A percentile compares a stretch with the other conserved stretches of the same genome.
phyloP scores from a whole-genome alignment of 2,797 vertebrate genomes.

The Champsocephalus gunnari region DNA sequence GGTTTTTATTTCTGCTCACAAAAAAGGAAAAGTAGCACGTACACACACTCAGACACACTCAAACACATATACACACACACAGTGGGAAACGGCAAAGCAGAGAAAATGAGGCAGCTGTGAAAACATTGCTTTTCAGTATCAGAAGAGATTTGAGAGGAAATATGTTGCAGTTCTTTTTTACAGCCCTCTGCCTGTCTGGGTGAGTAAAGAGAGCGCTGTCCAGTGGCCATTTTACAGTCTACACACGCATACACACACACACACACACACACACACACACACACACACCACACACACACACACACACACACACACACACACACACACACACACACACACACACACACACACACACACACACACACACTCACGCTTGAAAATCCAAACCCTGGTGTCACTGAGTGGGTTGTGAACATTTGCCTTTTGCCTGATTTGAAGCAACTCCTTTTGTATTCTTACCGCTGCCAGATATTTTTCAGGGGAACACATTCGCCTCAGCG shows the following conservation, averaged over 20 bases:
- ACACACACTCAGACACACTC: neutral
- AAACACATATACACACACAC: conserved; percentile 8
- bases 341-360: conserved; percentile 37
- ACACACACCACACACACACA: conserved; percentile 33
- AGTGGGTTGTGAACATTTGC: conserved; percentile 59
- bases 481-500: conserved; percentile 38
- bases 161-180: conserved; percentile 65
- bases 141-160: conserved; percentile 74
- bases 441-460: conserved; percentile 34
- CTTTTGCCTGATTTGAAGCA: conserved; percentile 59
- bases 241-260: conserved; percentile 31
- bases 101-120: conserved; percentile 68
- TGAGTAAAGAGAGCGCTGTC: conserved; percentile 68
- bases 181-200: conserved; percentile 67
- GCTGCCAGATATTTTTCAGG: neutral
- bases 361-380: conserved; percentile 19
- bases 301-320: conserved; percentile 22
- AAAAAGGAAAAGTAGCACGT: conserved; percentile 20
- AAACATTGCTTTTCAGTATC: conserved; percentile 69
- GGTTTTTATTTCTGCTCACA: conserved; percentile 44
- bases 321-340: conserved; percentile 35
- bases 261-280: neutral
- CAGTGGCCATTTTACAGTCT: conserved; percentile 61
- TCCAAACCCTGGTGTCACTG: conserved; percentile 48
- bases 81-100: conserved; percentile 41